phyloP scores from a whole-genome alignment of 2,888 invertebrate genomes.

The Melanostoma scalare region DNA sequence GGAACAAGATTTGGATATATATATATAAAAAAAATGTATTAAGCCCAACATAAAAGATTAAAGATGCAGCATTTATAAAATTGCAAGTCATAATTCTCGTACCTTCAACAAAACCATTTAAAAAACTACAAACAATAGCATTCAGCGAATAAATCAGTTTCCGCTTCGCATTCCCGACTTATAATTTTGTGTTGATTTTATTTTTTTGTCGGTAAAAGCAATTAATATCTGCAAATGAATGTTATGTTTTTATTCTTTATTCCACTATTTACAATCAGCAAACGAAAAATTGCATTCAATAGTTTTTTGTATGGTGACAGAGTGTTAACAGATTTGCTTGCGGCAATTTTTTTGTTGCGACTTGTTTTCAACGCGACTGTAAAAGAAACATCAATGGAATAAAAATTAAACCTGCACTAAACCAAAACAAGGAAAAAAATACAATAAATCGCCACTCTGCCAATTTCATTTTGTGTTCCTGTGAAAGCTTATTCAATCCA shows the following conservation, averaged over 20 bases:
- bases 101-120: too few relatives aligned
- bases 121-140: too few relatives aligned
- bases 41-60: too few relatives aligned
- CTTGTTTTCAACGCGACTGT: background rate
- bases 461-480: too few relatives aligned
- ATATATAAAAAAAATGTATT: too few relatives aligned
- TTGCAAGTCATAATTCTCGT: too few relatives aligned
- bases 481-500: too few relatives aligned
- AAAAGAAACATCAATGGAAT: background rate
- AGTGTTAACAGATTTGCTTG: slow-evolving; percentile 3
- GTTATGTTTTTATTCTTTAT: background rate
- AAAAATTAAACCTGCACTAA: too few relatives aligned
- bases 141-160: background rate
- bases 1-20: too few relatives aligned
- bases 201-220: slow-evolving; percentile 3
- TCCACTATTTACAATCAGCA: slow-evolving; percentile 7
- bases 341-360: background rate
- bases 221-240: slow-evolving; percentile 9
- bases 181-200: slow-evolving; percentile 11
- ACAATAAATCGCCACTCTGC: background rate
- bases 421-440: background rate
- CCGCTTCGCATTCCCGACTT: background rate
- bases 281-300: slow-evolving; percentile 11
- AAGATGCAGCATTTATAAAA: too few relatives aligned
- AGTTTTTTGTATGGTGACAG: background rate